Evolutionary conservation across 2,113 vertebrate species (phyloP).

Genomic region (Oxyura jamaicensis): DNA sequence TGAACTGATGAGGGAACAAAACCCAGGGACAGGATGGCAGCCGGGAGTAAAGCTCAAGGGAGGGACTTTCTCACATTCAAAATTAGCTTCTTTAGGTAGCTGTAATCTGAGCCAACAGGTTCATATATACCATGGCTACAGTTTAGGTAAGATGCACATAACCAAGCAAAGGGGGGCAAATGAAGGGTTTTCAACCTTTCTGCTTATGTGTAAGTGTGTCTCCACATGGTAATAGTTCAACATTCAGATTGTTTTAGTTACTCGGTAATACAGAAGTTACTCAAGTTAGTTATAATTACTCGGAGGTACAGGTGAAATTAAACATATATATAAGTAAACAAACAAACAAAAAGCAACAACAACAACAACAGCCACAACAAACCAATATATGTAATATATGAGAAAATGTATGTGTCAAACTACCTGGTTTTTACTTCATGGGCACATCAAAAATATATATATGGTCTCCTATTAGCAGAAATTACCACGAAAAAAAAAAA

Average conservation of each 20-base stretch:
- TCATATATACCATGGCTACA: not conserved
- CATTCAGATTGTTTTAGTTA: not conserved
- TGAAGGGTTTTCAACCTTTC: not conserved
- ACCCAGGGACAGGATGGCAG: not conserved
- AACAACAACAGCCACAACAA: not conserved
- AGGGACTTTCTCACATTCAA: not conserved
- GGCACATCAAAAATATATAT: not conserved
- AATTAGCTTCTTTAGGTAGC: not conserved
- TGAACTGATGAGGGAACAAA: not conserved
- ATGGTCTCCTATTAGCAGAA: accelerated
- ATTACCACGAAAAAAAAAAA: too few species aligned
- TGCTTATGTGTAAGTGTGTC: not conserved
- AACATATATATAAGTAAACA: not conserved
- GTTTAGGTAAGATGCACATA: not conserved
- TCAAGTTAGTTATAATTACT: not conserved
- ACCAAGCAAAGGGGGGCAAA: not conserved
- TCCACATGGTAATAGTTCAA: not conserved
- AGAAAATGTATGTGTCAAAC: not conserved
- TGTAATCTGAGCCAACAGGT: not conserved
- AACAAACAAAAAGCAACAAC: not conserved
- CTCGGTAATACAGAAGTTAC: not conserved
- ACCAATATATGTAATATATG: not conserved
- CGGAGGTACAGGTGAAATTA: not conserved
- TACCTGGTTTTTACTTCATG: not conserved
- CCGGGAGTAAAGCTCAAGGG: not conserved